Base-by-base conservation (phyloP, 2,797 vertebrate species). In the Anas acuta region DNA sequence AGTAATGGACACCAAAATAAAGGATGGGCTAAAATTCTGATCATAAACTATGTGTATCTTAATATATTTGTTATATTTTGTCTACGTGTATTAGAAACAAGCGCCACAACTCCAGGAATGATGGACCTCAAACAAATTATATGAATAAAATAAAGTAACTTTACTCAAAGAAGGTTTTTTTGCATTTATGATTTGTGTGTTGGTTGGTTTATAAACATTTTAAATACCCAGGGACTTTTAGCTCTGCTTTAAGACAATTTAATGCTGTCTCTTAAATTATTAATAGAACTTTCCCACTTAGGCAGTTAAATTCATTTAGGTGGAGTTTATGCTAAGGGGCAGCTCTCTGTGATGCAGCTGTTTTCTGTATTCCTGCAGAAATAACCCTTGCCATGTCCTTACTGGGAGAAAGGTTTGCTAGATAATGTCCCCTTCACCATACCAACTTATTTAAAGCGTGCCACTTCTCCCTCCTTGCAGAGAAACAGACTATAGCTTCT, bases 401-500 rank as follows among this genome's bases (percentile, higher is more conserved):
- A 33, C 78, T n/a, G 64, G 53, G 26, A 82, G n/a, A 14, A 14
- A n/a, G 51, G n/a, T 67, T 26, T 72, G 69, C 73, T 41, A 17
- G 53, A 7, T 6, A 41, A 21, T 33, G 49, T 6, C 65, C 54
- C 35, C 32, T 20, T 28, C 41, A 25, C 30, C 7, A 12, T 3
- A 39, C 28, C 32, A 28, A 22, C 18, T 51, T 60, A 3, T 18
- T 18, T 6, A 39, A 25, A 41, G 62, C 0, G 14, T 57, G 15
- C 17, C 61, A 6, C 22, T 4, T 69, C 67, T 74, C 25, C 32
- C 67, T 51, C 25, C 78, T 33, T 1, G 82, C 64, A n/a, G 69
- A 32, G 57, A 32, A 20, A 9, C 11, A 47, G 61, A 1, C 1
- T 1, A 11, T 11, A 33, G 83, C 56, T 11, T 1, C n/a, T 19